Conservation (phyloP, 2,888 invertebrate genomes). For the Melieria omissa region DNA sequence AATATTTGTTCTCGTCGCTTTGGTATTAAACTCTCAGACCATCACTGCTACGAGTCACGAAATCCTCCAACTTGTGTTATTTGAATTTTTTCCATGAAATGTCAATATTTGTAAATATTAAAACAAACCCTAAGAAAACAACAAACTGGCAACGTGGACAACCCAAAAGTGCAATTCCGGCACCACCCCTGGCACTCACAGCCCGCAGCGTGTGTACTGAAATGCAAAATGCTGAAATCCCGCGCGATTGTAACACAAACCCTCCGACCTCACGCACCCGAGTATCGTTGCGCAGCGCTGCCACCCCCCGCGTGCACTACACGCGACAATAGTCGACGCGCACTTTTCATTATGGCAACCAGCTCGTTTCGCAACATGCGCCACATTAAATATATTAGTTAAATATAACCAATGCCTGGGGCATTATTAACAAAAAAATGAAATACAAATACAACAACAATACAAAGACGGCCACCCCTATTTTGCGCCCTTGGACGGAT, state of each 20-base stretch:
- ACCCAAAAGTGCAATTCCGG: too few species aligned
- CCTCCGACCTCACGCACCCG: background rate
- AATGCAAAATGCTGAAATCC: slow-evolving; percentile 52
- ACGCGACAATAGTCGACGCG: background rate
- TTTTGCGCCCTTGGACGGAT: slow-evolving; percentile 56
- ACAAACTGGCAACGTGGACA: background rate
- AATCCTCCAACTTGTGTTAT: background rate
- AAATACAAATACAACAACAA: slow-evolving; percentile 20
- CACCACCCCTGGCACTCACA: too few species aligned
- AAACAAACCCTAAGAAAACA: slow-evolving; percentile 33
- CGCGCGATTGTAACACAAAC: slow-evolving; percentile 45
- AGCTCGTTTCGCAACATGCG: background rate
- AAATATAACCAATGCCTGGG: slow-evolving; percentile 31
- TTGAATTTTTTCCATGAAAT: slow-evolving; percentile 55
- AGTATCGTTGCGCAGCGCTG: too few species aligned
- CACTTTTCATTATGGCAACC: slow-evolving; percentile 5
- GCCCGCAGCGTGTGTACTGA: slow-evolving; percentile 46
- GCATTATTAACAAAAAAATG: slow-evolving; percentile 24
- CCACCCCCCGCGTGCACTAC: background rate
- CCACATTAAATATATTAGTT: slow-evolving; percentile 25
- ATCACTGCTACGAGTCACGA: slow-evolving; percentile 20
- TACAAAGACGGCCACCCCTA: slow-evolving; percentile 14
- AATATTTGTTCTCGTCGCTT: background rate
- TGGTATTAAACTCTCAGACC: slow-evolving; percentile 18
- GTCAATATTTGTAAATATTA: slow-evolving; percentile 66